Evolutionary conservation across 2,797 vertebrate species (phyloP), one percentile per base, ranked within the genome.

Genomic region (Bradypodion pumilum): DNA sequence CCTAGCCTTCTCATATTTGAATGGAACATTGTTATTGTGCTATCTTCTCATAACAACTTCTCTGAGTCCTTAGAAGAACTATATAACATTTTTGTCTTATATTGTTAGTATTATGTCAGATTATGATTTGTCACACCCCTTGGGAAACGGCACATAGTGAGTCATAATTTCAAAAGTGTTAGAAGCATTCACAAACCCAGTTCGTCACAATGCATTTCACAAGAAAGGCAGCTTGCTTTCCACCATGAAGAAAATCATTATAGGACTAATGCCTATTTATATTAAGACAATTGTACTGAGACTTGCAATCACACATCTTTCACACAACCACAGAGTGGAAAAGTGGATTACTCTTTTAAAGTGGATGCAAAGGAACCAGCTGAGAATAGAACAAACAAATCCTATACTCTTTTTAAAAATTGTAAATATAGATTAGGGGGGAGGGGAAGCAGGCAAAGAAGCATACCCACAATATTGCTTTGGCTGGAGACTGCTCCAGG

Each of bases 181-280:
- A 25, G 12, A 62, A 60, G 35, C 23, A 40, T 37, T 60, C 74
- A 37, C 52, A 37, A 75, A 59, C 23, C 49, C 74, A 9, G 29
- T 75, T 75, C 52, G 49, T 75, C 86, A 79, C 84, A 91, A 90
- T 74, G 83, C 74, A 86, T 81, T 89, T 90, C 91, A 81, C 62
- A 76, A 91, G 85, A 59, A 75, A 75, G 10, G 52, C 74, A 75
- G 21, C n/a, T 75, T 23, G 74, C 52, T 52, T 75, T 59, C 56
- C 49, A 60, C 35, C 56, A 60, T 56, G 56, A 77, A 60, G 52
- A 77, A 60, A 77, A 13, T 37, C 10, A 77, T 75, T 75, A 75
- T 56, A n/a, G 56, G 74, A 25, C 40, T 44, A 59, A 56, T 59
- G 56, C 52, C 19, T 75, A 75, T 44, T 74, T 19, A 52, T 27